A percentile compares a stretch with the other conserved stretches of the same genome.
These are phyloP conservation scores for Leptinotarsa undecemlineata DNA, from an alignment of 1,140 invertebrate genomes.

Conservation along the genomic window DNA sequence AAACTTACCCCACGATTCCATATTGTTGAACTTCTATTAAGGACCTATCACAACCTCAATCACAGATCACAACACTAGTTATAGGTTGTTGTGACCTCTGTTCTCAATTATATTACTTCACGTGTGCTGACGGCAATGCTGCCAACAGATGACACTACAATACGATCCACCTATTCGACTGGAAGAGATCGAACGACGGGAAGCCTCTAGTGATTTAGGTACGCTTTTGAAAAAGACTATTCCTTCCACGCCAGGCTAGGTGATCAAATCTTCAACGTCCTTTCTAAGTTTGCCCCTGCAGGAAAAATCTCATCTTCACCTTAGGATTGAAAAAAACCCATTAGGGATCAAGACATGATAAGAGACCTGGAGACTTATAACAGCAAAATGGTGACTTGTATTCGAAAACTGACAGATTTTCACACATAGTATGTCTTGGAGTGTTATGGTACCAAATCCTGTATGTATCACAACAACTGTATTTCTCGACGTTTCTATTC, in stretches of 20 bases:
- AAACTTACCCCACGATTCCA: slow-evolving; percentile 53
- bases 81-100: too few species aligned
- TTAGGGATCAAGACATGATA: slow-evolving; percentile 43
- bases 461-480: too few species aligned
- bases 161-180: slow-evolving; percentile 2
- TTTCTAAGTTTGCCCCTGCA: slow-evolving; percentile 42
- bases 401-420: slow-evolving; percentile 41
- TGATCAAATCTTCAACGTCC: slow-evolving; percentile 65
- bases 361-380: slow-evolving; percentile 43
- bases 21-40: slow-evolving; percentile 42
- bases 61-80: too few species aligned
- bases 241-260: slow-evolving; percentile 70
- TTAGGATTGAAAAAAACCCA: slow-evolving; percentile 35
- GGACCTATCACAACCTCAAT: slow-evolving; percentile 39
- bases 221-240: slow-evolving; percentile 65
- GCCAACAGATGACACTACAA: slow-evolving; percentile 40
- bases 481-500: too few species aligned
- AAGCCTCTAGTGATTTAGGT: slow-evolving; percentile 57
- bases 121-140: slow-evolving; percentile 34
- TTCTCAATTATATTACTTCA: slow-evolving; percentile 39
- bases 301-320: slow-evolving; percentile 34
- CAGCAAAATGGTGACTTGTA: slow-evolving; percentile 35
- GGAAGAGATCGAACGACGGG: neutral
- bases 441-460: neutral
- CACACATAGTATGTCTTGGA: slow-evolving; percentile 33